Evolutionary conservation across 2,888 invertebrate genomes (phyloP), one percentile per base, ranked within the genome.

Genomic region (Pediacus dermestoides): DNA sequence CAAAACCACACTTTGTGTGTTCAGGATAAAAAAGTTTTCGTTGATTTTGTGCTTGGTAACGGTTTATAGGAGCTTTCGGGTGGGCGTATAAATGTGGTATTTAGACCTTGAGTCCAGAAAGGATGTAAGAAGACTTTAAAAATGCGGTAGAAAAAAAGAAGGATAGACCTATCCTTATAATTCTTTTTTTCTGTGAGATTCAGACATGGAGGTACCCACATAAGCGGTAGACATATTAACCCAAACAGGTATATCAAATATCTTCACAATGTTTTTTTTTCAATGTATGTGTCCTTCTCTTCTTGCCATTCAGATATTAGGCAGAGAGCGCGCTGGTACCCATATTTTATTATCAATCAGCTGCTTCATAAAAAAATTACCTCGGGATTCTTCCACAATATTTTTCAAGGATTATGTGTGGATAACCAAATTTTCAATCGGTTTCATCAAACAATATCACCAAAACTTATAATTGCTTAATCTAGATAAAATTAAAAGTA

Each of bases 241-340:
- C 10, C 44, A 34, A 36, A 37, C 48, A 49, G 49, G 49, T 49
- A n/a, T n/a, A 49, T 49, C 46, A 38, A 49, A 44, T 49, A 49
- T 49, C 49, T 44, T 34, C 28, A 33, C 23, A 25, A 35, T 35
- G 30, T 41, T 36, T 46, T 41, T 35, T 3, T n/a, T n/a, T n/a
- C n/a, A n/a, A n/a, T n/a, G n/a, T n/a, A 30, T 42, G 45, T 30
- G 42, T 37, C 46, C 44, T 49, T 42, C 43, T 44, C 42, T 36
- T 44, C 40, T 41, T 37, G 34, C 43, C 39, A 39, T 40, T 30
- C 39, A 38, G 47, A 47, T n/a, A n/a, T 44, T 44, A 44, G 44
- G 42, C 42, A 39, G 44, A 40, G 42, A 48, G 41, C 49, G n/a
- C n/a, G 43, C 49, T 46, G 49, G 49, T 49, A 49, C 49, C 49